Base-by-base conservation (phyloP, 2,113 vertebrate genomes). In the Platichthys stellatus region DNA sequence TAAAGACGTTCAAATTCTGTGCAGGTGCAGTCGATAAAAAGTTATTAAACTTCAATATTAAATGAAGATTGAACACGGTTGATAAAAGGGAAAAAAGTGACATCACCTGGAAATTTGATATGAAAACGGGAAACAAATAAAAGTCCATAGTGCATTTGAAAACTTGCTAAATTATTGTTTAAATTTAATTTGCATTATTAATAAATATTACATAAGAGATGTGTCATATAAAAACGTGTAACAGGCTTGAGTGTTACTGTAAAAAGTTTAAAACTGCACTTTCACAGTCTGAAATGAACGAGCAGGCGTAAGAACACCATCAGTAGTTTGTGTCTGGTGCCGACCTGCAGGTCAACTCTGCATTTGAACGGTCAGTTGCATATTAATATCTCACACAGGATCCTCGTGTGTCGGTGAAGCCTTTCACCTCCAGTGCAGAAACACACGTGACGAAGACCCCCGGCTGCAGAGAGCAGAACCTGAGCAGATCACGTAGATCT, bases 401-500 rank as follows among this genome's bases (percentile, higher is more conserved):
- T 72, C 65, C 61, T 69, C 71, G 64, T 66, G 74, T 86, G 64
- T 63, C 61, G 74, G 62, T 85, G 81, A 91, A 91, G 89, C 81
- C 35, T 81, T 85, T 88, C 54, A 82, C 65, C 82, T 73, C n/a
- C 70, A 86, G 87, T 89, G 84, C 87, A 89, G 82, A 85, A 69
- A 84, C 77, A 88, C 69, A 74, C 47, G 21, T 79, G 51, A 66
- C 13, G 38, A 74, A 84, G 80, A 76, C 56, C 64, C 35, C 3
- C 70, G 67, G 78, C 35, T 38, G 35, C 35, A 10, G 35, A 35
- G 35, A 35, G 35, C 35, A 88, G 69, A 78, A 91, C 88, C 88
- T 90, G 88, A 91, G 88, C 81, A 66, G 51, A 67, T 86, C 73
- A 87, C 38, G 56, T 63, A 26, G 10, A 77, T 73, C 62, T 56